A percentile compares a stretch with the other conserved stretches of the same genome.
Conservation (phyloP, 2,888 invertebrate genomes). For the Tetanocera ferruginea region DNA sequence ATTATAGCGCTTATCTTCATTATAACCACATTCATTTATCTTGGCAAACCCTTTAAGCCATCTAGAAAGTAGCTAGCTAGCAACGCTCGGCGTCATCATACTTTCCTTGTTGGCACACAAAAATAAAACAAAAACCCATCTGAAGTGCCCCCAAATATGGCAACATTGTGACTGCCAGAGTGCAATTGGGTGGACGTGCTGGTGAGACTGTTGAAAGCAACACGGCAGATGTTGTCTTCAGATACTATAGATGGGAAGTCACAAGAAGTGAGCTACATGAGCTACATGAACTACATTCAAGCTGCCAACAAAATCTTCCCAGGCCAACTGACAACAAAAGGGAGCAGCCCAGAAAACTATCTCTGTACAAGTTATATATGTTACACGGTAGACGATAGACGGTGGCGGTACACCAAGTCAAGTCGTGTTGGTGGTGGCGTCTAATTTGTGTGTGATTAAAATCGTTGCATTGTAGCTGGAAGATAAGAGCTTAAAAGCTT, state of each 20-base stretch:
- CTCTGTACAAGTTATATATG: background rate
- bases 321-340: background rate
- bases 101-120: too few relatives aligned
- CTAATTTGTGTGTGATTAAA: slow-evolving; percentile 40
- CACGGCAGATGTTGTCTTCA: too few relatives aligned
- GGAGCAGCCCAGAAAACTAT: background rate
- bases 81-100: background rate
- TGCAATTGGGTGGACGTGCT: too few relatives aligned
- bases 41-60: slow-evolving; percentile 24
- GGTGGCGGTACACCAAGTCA: background rate
- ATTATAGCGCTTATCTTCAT: slow-evolving; percentile 42
- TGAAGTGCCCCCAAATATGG: too few relatives aligned
- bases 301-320: background rate
- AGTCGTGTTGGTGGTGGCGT: slow-evolving; percentile 1
- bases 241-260: background rate
- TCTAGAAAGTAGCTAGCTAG: slow-evolving; percentile 8
- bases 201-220: too few relatives aligned
- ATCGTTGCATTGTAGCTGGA: slow-evolving; percentile 10
- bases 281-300: background rate
- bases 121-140: too few relatives aligned
- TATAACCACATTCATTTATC: slow-evolving; percentile 44
- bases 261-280: background rate
- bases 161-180: too few relatives aligned
- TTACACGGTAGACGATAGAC: background rate
- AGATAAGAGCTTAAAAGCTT: too few relatives aligned